Evolutionary conservation across 2,888 invertebrate genomes (phyloP), one percentile per base, ranked within the genome.

Genomic region (Zele albiditarsus): DNA sequence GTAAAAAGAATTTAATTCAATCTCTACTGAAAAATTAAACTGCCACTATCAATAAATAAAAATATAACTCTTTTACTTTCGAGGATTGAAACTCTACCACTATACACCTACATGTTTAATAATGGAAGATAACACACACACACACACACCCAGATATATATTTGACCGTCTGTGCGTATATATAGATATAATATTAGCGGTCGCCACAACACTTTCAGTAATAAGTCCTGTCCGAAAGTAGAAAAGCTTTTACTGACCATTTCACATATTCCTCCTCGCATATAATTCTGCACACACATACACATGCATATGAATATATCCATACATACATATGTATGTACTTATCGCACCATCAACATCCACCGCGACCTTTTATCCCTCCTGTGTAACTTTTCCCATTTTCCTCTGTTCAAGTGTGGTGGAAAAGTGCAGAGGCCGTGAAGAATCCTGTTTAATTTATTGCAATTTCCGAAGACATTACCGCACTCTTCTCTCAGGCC

Each of bases 401-500:
- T 74, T 63, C 69, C 63, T 58, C 5, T 57, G 23, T 60, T 63
- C n/a, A 25, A 4, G 6, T 33, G 12, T 57, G 57, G 58, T 33
- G 12, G n/a, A 71, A 42, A 27, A 49, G 66, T 38, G 33, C 16
- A 20, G 20, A 33, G 28, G 23, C 42, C 6, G 42, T 28, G n/a
- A 38, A 33, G 23, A 60, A 28, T 42, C 62, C 6, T 16, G 65
- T 58, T 58, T 73, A 79, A 77, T 78, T 80, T 76, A 76, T 74
- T 68, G 74, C 73, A 74, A 78, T 76, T 76, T 76, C 73, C 70
- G 58, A 20, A 53, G 53, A 53, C 72, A 68, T 73, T 66, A 74
- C 67, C 72, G 70, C 72, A 72, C 63, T 66, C 20, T 73, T 73
- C 60, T 49, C 71, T 23, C 38, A 42, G 20, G 62, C 27, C 58